Base-by-base conservation (phyloP, 2,797 vertebrate genomes). In the Discoglossus pictus region DNA sequence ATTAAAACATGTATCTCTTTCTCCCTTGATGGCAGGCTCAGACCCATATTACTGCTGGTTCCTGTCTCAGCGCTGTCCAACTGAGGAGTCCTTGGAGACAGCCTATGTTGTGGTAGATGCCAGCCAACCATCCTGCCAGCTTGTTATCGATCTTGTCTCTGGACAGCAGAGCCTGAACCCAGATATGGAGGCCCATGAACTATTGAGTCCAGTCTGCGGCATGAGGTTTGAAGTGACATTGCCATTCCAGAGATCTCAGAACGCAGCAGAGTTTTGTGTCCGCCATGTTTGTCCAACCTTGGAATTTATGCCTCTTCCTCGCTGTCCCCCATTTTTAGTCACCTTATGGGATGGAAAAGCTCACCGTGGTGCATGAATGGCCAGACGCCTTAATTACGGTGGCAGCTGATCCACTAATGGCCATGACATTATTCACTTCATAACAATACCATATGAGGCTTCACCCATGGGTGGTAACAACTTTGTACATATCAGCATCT, bases 261-360 rank as follows among this genome's bases (percentile, higher is more conserved):
- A 61, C 8, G 67, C 50, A 13, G 73, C 70, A 0, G 21, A 78
- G 44, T 73, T 78, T 61, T 78, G 76, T 1, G 35, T 75, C n/a
- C 60, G 40, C 15, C 64, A 48, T 0, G 18, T 66, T 7, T 75
- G 76, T 12, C 52, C 68, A 0, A 39, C 27, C 15, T 56, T 61
- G 12, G 34, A 18, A 21, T 18, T 34, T 7, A 34, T 23, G 3
- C 11, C 38, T 15, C 31, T 1, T 10, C 5, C 24, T 40, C 36
- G 2, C 10, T 77, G 76, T 18, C 76, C 76, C 0, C 76, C 72
- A 1, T 78, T 78, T 36, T 25, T 78, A 18, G 68, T 74, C 11
- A 78, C 74, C 1, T 48, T 75, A 6, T 78, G 66, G 66, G 36
- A 31, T 34, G 27, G 24, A 7, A 12, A 40, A 9, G 25, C 25